Evolutionary conservation across 2,113 vertebrate genomes (phyloP), one percentile per base, ranked within the genome.

Genomic region (Calidris pygmaea): DNA sequence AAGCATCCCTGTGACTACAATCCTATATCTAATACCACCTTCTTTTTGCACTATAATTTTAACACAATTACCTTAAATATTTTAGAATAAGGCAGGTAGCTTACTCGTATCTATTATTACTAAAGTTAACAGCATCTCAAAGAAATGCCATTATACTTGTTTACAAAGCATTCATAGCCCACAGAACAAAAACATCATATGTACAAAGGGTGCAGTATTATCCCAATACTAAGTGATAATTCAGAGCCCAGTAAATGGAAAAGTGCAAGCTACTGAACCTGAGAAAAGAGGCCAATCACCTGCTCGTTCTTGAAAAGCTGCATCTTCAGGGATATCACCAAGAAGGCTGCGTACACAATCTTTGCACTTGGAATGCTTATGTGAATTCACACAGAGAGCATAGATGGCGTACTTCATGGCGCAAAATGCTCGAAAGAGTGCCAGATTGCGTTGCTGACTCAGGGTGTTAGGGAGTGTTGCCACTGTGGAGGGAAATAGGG

Each of bases 341-440:
- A 75, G 74, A 56, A 86, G 66, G 78, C 56, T 14, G 30, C 17
- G 65, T 24, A 59, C 62, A 29, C 98, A 99, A 34, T 98, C 94
- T 30, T 70, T 96, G 97, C 98, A 99, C 30, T 92, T 95, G 16
- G 97, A 95, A 88, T 97, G 97, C 89, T 97, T 97, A 79, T 99
- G 98, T 22, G 98, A 96, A 70, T 98, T 99, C 26, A 99, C 98
- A 90, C 99, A 99, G 65, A 99, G 98, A 53, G 99, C 99, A 41
- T 99, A 99, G 87, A 99, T 93, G 12, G 99, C 99, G 30, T 99
- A 99, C 94, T 99, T 99, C 98, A 99, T 99, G 96, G 99, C 99
- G 59, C 99, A 99, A 96, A 99, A 99, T 0, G 99, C 99, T 97
- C 96, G 98, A 87, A 99, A 99, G 87, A 99, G 97, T 4, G 98